Base-by-base conservation (phyloP, 2,797 vertebrate species). In the Pterois miles region DNA sequence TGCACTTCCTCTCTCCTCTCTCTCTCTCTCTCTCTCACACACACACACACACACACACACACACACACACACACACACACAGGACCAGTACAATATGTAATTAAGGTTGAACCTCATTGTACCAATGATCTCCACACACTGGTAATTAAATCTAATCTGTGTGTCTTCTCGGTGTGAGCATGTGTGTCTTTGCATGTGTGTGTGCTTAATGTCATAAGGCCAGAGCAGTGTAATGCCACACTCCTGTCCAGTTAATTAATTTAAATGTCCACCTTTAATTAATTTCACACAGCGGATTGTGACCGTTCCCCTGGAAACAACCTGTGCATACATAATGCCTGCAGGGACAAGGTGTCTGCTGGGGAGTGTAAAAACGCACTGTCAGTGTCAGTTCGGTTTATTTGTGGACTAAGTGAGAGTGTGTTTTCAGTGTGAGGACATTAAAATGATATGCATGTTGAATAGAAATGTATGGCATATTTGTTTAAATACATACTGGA, bases 181-280 rank as follows among this genome's bases (percentile, higher is more conserved):
- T 59, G 73, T 86, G 80, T 80, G 66, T 78, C 27, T 74, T 20
- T 40, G 60, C 56, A 6, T 56, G 36, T 52, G 67, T 84, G 81
- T 81, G 84, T 81, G 84, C 82, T 85, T 81, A 86, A 92, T 90
- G 90, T 88, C 91, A 91, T 60, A 78, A 87, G 89, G 89, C 83
- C 85, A 83, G 76, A 80, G 60, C 80, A 81, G 90, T 71, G 68
- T 91, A 91, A 91, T 90, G 86, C 73, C 89, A 91, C 66, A 85
- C 86, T 89, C 77, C 80, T 76, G 33, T 89, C 87, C 74, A 83
- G 84, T 84, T 94, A 92, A 94, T 94, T 91, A 93, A 90, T 91
- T 93, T 82, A 90, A 93, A 93, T 90, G 87, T 92, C 90, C 90
- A 82, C 48, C 78, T 57, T 78, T 92, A 91, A 92, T 94, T 91